Base-by-base conservation (phyloP, 2,888 invertebrate species). In the Hedychridium roseum region DNA sequence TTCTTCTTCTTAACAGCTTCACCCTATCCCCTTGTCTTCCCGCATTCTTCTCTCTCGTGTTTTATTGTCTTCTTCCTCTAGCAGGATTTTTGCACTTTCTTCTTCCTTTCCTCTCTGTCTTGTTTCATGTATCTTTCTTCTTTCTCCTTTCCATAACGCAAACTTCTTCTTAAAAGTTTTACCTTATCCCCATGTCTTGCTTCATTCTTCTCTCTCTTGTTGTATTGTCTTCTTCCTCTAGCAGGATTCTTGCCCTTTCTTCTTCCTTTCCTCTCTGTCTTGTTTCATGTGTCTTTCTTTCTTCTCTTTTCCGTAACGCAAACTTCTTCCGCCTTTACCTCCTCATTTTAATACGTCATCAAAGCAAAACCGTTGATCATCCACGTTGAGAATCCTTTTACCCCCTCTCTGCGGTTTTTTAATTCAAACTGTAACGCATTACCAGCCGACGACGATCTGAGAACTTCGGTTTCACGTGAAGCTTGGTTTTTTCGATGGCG, bases 61-160 rank as follows among this genome's bases (percentile, higher is more conserved):
- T 35, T 11, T 27, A 3, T 27, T 5, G 20, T 12, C n/a, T 7
- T 2, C 11, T 26, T 23, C 21, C 12, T n/a, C n/a, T n/a, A n/a
- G n/a, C n/a, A n/a, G n/a, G n/a, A n/a, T 4, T 14, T 16, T 5
- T 16, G 23, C 40, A 20, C 36, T 27, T 21, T 21, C 34, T 38
- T 14, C 14, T 3, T 12, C 36, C 31, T 15, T 18, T 28, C 30
- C 43, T 14, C 28, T 3, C 31, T 7, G 23, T 11, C n/a, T n/a
- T 2, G 18, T 28, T 20, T 16, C 11, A 12, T 3, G 11, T 14
- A 50, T 42, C 38, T 46, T 34, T 23, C 9, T 4, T 30, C 3
- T 4, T 6, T 23, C 5, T 9, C 23, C 23, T 6, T 23, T 9
- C 5, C 9, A 9, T 6, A 6, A 5, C 5, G 23, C 23, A 5